Percentiles rank a stretch among this genome's conserved stretches.
These are phyloP conservation scores for Epiblema foenella DNA, from an alignment of 2,888 invertebrate species.

Conservation along the genomic window DNA sequence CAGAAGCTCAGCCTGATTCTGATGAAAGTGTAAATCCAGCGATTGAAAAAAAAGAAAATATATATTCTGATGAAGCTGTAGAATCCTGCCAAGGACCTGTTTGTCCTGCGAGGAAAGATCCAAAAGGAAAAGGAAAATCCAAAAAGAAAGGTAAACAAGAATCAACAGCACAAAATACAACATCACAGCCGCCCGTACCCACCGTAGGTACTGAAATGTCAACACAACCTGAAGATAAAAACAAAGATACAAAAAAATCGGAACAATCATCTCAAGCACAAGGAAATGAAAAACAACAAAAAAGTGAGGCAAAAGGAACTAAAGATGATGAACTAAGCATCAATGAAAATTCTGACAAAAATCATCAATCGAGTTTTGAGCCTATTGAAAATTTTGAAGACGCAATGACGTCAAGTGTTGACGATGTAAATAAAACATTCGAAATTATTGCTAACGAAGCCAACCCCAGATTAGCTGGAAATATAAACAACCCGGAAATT, in stretches of 20 bases:
- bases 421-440: constrained; percentile 75
- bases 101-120: constrained; percentile 69
- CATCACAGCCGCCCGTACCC: constrained; percentile 43
- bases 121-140: constrained; percentile 71
- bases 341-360: constrained; percentile 42
- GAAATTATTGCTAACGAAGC: constrained; percentile 73
- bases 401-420: constrained; percentile 73
- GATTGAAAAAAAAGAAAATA: constrained; percentile 3
- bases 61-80: constrained; percentile 37
- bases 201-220: constrained; percentile 49
- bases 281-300: constrained; percentile 68
- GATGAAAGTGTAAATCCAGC: background rate
- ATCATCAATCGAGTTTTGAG: constrained; percentile 57
- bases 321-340: constrained; percentile 34
- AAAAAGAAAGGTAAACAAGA: constrained; percentile 74
- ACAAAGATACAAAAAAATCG: constrained; percentile 57
- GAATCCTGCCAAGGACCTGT: constrained; percentile 52
- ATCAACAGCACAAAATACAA: constrained; percentile 43
- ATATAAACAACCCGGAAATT: constrained; percentile 65
- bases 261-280: constrained; percentile 56
- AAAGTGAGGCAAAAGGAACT: constrained; percentile 45
- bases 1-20: background rate
- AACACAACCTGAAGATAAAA: constrained; percentile 48
- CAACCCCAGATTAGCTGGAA: constrained; percentile 46
- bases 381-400: constrained; percentile 79